Evolutionary conservation across 2,113 vertebrate species (phyloP).

Genomic region (Addax nasomaculatus): DNA sequence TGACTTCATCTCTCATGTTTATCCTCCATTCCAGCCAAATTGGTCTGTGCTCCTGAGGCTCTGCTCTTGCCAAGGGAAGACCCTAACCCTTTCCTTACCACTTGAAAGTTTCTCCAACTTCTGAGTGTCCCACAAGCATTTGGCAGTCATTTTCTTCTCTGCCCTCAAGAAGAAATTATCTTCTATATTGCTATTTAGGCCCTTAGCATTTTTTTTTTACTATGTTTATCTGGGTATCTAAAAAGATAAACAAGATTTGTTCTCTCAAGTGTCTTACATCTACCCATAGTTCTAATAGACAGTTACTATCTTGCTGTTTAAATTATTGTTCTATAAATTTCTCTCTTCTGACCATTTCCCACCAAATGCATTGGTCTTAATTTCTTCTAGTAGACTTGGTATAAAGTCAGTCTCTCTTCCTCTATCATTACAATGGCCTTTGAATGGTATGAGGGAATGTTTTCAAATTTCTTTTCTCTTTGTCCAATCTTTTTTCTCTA

Average conservation of each 20-base stretch:
- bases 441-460: neutral
- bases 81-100: neutral
- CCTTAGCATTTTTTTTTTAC: neutral
- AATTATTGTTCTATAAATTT: neutral
- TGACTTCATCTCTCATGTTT: neutral
- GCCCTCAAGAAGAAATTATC: neutral
- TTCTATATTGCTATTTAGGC: neutral
- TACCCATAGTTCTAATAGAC: neutral
- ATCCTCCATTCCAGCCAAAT: neutral
- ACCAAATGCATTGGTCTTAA: neutral
- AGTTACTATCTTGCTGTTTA: neutral
- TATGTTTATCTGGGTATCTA: neutral
- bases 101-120: neutral
- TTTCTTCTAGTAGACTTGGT: neutral
- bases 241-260: neutral
- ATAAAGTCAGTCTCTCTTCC: neutral
- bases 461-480: constrained; percentile 38
- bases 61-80: neutral
- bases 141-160: neutral
- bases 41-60: neutral
- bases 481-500: neutral
- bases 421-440: neutral
- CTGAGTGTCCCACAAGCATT: neutral
- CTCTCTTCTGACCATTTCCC: neutral
- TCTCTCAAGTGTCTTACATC: neutral